Evolutionary conservation across 1,140 invertebrate genomes (phyloP).

Genomic region (Dreissena rostriformis): DNA sequence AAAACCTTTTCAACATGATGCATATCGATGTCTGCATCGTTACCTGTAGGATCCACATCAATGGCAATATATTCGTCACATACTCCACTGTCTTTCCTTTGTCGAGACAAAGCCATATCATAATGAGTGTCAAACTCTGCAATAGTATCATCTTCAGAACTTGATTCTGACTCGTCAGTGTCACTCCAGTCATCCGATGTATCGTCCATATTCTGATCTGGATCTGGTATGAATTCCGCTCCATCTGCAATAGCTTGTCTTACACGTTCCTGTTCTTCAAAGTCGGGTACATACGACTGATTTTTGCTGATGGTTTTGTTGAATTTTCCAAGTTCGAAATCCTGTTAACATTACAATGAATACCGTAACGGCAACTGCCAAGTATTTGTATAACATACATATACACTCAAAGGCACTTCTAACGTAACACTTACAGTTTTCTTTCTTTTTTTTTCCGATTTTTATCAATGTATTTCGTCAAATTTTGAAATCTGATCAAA

Average conservation of each 20-base stretch:
- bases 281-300: not conserved
- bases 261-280: not conserved
- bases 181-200: not conserved
- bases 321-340: conserved; percentile 1
- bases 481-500: too few species aligned
- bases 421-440: too few species aligned
- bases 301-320: not conserved
- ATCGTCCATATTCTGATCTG: not conserved
- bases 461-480: too few species aligned
- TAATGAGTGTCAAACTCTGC: not conserved
- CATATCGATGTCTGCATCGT: too few species aligned
- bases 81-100: not conserved
- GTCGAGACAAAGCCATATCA: not conserved
- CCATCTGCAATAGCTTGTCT: not conserved
- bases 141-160: not conserved
- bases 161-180: not conserved
- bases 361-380: not conserved
- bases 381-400: not conserved
- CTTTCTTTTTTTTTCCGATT: too few species aligned
- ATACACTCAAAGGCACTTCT: not conserved
- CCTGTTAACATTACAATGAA: conserved; percentile 1
- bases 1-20: too few species aligned
- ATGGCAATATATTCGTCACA: not conserved
- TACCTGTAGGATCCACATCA: too few species aligned
- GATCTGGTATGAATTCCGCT: not conserved